These are phyloP conservation scores for Phrixothrix hirtus DNA, from an alignment of 2,888 invertebrate species.

Conservation along the genomic window DNA sequence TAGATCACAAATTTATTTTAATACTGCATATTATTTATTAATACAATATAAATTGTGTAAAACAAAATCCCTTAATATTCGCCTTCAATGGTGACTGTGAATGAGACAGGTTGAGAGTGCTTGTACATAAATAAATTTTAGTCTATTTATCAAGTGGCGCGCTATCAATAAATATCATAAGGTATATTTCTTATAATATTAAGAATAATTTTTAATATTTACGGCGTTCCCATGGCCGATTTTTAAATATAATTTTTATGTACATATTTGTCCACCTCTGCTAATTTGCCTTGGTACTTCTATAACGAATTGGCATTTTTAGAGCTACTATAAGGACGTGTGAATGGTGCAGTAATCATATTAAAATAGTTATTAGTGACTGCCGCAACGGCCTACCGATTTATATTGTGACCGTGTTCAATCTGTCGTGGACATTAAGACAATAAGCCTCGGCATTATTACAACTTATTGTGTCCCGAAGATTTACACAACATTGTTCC, in stretches of 20 bases:
- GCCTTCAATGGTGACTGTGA: no score
- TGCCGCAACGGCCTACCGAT: constrained; percentile 36
- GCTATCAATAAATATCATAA: no score
- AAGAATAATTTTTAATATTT: no score
- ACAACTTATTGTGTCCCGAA: constrained; percentile 43
- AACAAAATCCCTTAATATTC: no score
- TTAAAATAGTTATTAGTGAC: constrained; percentile 35
- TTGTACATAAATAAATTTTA: constrained; percentile 9
- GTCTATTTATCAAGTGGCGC: no score
- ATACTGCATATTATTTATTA: no score
- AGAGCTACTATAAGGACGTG: constrained; percentile 37
- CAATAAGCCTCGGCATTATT: constrained; percentile 49
- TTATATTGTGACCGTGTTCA: constrained; percentile 51
- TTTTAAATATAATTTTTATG: no score
- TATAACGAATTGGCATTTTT: constrained; percentile 37
- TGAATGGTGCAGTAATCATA: constrained; percentile 37
- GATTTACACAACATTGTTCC: constrained; percentile 39
- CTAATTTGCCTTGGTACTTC: constrained; percentile 12
- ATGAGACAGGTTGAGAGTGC: no score
- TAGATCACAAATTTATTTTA: no score
- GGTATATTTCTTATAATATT: no score
- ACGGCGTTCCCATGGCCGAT: no score
- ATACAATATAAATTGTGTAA: no score
- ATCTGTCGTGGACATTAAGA: constrained; percentile 51
- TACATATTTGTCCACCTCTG: constrained; percentile 10